Evolutionary conservation across 1,140 invertebrate species (phyloP), one percentile per base, ranked within the genome.

Genomic region (Drosophila elegans): DNA sequence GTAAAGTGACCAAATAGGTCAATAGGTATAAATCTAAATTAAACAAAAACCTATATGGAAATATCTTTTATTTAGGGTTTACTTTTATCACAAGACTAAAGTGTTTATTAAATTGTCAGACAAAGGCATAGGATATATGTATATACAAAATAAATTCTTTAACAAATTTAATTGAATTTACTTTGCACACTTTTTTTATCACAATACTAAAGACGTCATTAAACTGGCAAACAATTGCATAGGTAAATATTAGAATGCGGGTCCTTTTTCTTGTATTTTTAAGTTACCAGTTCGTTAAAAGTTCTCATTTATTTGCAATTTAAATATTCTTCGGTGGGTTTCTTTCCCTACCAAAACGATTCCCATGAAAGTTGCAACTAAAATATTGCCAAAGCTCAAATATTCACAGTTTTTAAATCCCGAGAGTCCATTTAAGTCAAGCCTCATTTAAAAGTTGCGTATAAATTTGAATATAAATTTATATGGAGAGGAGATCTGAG

Each of bases 401-500:
- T 13, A 34, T 13, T 48, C 34, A 27, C 41, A 67, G 16, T 49
- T 51, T 45, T 54, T 38, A 16, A 32, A 45, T n/a, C 34, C 39
- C 27, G 34, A 36, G 5, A 13, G 13, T 39, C 25, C 34, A 48
- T 63, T 66, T 48, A 46, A 68, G 49, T 56, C 42, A 16, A 55
- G 60, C 49, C n/a, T 36, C 45, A 53, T 52, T 61, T 34, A 78
- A 59, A 80, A 60, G 57, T 57, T 82, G 44, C 25, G 63, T 46
- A 68, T 80, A 85, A 80, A 80, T 84, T 84, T 73, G 27, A 73
- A 77, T 77, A 38, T 1, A 32, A 72, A 63, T 61, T 68, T 64
- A 59, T 73, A 57, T 74, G 48, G 21, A 59, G 56, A 25, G 52
- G 63, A 51, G 27, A 46, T 63, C 38, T 48, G 64, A 32, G 64